These are phyloP conservation scores for Clavelina lepadiformis DNA, from an alignment of 23 tunicate species.

Conservation along the genomic window DNA sequence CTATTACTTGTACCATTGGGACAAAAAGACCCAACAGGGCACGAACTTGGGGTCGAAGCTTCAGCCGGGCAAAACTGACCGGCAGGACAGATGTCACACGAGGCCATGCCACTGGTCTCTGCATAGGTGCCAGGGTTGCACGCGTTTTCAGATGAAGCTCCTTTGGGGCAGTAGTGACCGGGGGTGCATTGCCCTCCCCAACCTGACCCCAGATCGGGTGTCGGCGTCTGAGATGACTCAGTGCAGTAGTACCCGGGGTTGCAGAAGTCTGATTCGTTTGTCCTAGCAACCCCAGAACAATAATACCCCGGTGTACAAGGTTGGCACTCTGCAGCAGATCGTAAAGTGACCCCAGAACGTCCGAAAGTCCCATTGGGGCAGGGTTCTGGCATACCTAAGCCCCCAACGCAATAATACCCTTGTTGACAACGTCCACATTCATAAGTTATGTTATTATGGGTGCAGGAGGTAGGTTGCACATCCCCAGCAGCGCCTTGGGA, in stretches of 20 bases:
- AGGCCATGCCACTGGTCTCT: slow-evolving; percentile 30
- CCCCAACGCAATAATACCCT: slow-evolving; percentile 70
- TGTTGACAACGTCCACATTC: slow-evolving; percentile 73
- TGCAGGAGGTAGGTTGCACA: slow-evolving; percentile 14
- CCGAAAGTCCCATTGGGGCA: slow-evolving; percentile 83
- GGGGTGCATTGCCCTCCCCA: slow-evolving; percentile 79
- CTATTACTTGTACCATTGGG: slow-evolving; percentile 31
- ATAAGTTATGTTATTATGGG: slow-evolving; percentile 8
- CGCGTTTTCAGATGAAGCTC: slow-evolving; percentile 9
- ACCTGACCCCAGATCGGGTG: slow-evolving; percentile 39
- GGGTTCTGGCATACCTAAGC: slow-evolving; percentile 9
- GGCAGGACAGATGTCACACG: slow-evolving; percentile 58
- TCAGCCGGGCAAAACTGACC: slow-evolving; percentile 66
- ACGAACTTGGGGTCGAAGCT: slow-evolving; percentile 20
- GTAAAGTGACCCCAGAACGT: background rate
- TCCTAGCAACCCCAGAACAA: slow-evolving; percentile 35
- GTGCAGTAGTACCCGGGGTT: slow-evolving; percentile 75
- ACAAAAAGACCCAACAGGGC: slow-evolving; percentile 77
- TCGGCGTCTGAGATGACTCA: slow-evolving; percentile 48
- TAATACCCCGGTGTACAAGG: slow-evolving; percentile 66
- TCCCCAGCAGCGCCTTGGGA: slow-evolving; percentile 53
- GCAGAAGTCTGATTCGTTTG: slow-evolving; percentile 33
- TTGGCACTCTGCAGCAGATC: slow-evolving; percentile 19
- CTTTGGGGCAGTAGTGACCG: slow-evolving; percentile 69
- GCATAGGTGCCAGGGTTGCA: slow-evolving; percentile 70